phyloP scores from a whole-genome alignment of 2,113 vertebrate species.

The Lanius collurio region DNA sequence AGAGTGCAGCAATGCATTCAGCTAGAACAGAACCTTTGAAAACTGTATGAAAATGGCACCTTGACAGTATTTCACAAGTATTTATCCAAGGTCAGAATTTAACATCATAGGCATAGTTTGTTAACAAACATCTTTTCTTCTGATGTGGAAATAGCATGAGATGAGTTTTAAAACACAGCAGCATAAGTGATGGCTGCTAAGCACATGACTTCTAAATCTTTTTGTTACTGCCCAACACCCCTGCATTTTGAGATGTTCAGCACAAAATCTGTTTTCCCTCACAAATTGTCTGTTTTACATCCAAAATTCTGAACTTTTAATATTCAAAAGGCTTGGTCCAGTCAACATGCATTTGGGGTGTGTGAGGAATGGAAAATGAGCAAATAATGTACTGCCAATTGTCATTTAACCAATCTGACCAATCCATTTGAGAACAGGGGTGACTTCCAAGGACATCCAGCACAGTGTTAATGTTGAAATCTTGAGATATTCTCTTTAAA shows the following conservation, averaged over 20 bases:
- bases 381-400: not conserved
- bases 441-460: not conserved
- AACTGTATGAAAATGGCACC: not conserved
- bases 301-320: not conserved
- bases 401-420: not conserved
- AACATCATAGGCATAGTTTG: not conserved
- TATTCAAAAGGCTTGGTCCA: not conserved
- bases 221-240: not conserved
- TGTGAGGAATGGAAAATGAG: not conserved
- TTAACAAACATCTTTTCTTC: not conserved
- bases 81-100: not conserved
- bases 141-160: not conserved
- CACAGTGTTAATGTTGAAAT: not conserved
- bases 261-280: not conserved
- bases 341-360: not conserved
- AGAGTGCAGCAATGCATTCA: not conserved
- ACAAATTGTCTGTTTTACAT: not conserved
- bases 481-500: not conserved
- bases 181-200: not conserved
- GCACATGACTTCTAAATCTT: not conserved
- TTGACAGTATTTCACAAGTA: not conserved
- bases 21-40: not conserved
- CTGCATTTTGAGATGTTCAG: not conserved
- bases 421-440: not conserved
- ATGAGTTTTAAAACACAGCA: not conserved